phyloP scores from a whole-genome alignment of 2,113 vertebrate genomes.

The Tyto alba region DNA sequence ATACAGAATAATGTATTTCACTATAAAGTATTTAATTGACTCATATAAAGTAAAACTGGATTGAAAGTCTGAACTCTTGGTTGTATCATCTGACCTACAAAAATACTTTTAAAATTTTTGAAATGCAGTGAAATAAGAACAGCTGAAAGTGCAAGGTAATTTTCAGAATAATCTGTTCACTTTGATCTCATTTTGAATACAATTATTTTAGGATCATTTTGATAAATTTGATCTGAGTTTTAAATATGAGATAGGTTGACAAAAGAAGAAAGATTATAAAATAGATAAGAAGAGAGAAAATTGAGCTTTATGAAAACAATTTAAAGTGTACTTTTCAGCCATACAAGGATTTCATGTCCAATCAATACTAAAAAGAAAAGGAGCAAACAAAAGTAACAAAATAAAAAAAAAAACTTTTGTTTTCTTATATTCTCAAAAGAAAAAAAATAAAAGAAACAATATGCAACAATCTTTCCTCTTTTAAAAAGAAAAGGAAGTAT shows the following conservation, averaged over 20 bases:
- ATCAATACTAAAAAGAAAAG: background rate
- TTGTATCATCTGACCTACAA: background rate
- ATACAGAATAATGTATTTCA: background rate
- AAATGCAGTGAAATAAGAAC: background rate
- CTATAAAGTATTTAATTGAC: background rate
- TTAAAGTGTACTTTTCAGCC: background rate
- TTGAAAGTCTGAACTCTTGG: background rate
- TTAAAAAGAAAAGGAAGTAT: rapidly evolving
- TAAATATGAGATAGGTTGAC: background rate
- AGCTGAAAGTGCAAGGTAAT: background rate
- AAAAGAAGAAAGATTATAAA: background rate
- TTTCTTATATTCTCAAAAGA: background rate
- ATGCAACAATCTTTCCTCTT: background rate
- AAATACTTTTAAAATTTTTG: background rate
- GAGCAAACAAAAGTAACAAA: background rate
- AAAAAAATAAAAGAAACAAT: background rate
- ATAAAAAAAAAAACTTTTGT: rapidly evolving
- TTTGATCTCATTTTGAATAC: background rate
- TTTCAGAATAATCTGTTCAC: background rate
- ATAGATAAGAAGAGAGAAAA: background rate
- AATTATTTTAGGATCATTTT: background rate
- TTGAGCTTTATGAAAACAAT: background rate
- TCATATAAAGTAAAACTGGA: background rate
- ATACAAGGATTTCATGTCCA: rapidly evolving
- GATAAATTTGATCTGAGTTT: background rate